Percentiles rank a stretch among this genome's conserved stretches.
Evolutionary conservation across 2,113 vertebrate genomes (phyloP).

Genomic region (Cynopterus brachyotis): DNA sequence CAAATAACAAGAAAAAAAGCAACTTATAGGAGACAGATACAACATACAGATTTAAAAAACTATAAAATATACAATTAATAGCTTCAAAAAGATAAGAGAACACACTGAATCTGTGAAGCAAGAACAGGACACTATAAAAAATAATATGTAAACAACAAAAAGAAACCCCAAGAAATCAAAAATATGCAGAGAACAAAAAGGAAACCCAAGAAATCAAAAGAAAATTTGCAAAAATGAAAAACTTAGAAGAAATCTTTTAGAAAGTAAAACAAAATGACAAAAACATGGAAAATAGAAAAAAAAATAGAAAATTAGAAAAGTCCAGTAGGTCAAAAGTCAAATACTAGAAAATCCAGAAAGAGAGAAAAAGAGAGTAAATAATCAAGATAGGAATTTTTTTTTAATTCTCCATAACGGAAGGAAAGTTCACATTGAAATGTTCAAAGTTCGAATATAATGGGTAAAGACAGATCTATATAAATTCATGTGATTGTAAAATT

Average conservation of each 20-base stretch:
- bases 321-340: neutral
- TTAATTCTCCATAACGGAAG: neutral
- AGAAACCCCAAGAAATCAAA: neutral
- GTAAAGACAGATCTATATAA: neutral
- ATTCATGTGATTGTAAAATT: neutral
- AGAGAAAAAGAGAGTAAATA: neutral
- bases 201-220: neutral
- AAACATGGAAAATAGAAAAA: neutral
- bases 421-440: neutral
- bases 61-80: neutral
- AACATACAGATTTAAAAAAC: neutral
- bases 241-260: neutral
- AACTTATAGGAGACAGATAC: neutral
- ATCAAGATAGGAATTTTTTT: neutral
- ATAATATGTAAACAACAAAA: neutral
- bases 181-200: neutral
- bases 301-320: neutral
- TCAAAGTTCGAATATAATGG: neutral
- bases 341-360: neutral
- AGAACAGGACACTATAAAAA: neutral
- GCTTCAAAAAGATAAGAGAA: neutral
- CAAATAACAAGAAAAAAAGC: neutral
- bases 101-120: neutral
- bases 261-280: constrained; percentile 5
- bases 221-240: neutral